phyloP scores from a whole-genome alignment of 2,113 vertebrate genomes.

The Rhombomys opimus region DNA sequence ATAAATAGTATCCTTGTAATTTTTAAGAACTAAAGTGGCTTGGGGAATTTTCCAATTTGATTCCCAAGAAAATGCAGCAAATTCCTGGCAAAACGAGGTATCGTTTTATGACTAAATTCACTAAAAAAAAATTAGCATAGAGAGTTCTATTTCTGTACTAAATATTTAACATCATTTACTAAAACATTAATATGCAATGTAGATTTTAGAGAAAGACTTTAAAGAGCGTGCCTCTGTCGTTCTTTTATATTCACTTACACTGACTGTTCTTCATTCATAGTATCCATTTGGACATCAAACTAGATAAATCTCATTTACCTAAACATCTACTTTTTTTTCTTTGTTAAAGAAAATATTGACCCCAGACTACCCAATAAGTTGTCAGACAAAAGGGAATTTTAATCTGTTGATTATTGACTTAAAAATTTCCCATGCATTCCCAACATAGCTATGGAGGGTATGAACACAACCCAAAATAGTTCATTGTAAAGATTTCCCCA shows the following conservation, averaged over 20 bases:
- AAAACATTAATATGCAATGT: conserved; percentile 25
- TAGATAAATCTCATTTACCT: conserved; percentile 28
- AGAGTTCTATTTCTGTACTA: conserved; percentile 34
- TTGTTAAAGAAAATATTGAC: background rate
- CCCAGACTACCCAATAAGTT: background rate
- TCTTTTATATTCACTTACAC: background rate
- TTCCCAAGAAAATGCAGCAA: background rate
- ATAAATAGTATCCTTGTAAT: conserved; percentile 32
- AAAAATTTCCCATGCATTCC: background rate
- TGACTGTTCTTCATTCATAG: background rate
- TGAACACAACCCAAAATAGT: background rate
- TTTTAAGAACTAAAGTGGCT: conserved; percentile 28
- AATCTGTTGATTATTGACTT: background rate
- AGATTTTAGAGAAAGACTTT: conserved; percentile 45
- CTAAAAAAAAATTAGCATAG: conserved; percentile 18
- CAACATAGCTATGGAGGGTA: background rate
- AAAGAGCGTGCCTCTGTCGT: background rate
- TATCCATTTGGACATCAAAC: conserved; percentile 22
- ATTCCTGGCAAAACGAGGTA: background rate
- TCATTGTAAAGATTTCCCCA: background rate
- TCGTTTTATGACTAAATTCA: conserved; percentile 45
- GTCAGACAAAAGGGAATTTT: conserved; percentile 39
- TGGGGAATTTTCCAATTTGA: conserved; percentile 39
- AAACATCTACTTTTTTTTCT: background rate
- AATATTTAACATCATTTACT: conserved; percentile 21